These are phyloP conservation scores for Toxotes chatareus DNA, from an alignment of 2,113 vertebrate genomes.

Conservation along the genomic window DNA sequence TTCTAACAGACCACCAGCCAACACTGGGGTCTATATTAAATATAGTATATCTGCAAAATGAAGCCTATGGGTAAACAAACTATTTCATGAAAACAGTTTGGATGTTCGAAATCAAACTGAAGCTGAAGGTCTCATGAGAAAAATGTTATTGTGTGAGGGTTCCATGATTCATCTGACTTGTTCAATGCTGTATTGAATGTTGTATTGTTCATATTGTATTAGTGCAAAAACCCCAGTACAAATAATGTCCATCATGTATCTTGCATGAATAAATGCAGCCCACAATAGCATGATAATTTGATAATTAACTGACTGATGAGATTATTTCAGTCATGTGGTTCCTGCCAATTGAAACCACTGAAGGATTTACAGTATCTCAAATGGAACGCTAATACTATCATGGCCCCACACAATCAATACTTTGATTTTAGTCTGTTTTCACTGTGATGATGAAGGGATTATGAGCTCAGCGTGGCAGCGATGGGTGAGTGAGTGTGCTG, in stretches of 20 bases:
- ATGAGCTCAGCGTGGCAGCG: constrained; percentile 26
- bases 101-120: too few relatives aligned
- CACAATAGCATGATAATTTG: background rate
- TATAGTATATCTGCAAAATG: too few relatives aligned
- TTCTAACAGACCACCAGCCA: background rate
- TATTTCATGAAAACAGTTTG: too few relatives aligned
- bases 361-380: constrained; percentile 3
- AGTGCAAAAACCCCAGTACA: too few relatives aligned
- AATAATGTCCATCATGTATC: too few relatives aligned
- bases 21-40: too few relatives aligned
- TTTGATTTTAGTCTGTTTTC: constrained; percentile 44
- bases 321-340: background rate
- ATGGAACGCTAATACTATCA: constrained; percentile 9
- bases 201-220: too few relatives aligned
- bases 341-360: background rate
- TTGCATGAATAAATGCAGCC: too few relatives aligned
- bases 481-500: constrained; percentile 16
- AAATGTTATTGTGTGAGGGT: background rate
- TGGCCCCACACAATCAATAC: constrained; percentile 2
- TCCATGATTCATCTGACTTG: too few relatives aligned
- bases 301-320: background rate
- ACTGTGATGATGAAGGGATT: constrained; percentile 19
- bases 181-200: too few relatives aligned
- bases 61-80: too few relatives aligned
- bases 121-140: background rate